phyloP scores from a whole-genome alignment of 1,140 invertebrate species.

The Tenebrio molitor region DNA sequence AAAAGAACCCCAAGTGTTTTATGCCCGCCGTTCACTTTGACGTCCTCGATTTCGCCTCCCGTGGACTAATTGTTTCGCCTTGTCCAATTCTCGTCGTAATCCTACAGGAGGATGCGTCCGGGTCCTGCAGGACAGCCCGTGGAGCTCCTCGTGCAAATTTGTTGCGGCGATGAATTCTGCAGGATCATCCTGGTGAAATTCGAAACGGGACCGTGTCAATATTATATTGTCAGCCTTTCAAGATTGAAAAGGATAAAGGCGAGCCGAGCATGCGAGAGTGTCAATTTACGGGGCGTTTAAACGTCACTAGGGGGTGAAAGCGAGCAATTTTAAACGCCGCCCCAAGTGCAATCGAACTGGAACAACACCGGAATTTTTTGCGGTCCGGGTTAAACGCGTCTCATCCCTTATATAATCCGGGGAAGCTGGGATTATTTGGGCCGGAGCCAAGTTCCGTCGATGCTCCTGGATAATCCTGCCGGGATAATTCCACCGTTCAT shows the following conservation, averaged over 20 bases:
- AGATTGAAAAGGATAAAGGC: slow-evolving; percentile 37
- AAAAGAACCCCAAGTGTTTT: no score
- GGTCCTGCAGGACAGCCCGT: slow-evolving; percentile 2
- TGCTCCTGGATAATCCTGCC: not conserved
- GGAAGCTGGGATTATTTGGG: slow-evolving; percentile 18
- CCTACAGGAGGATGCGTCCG: not conserved
- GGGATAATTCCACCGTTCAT: slow-evolving; percentile 25
- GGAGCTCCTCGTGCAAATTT: not conserved
- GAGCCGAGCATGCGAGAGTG: not conserved
- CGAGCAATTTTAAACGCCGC: slow-evolving; percentile 4
- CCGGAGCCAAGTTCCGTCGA: slow-evolving; percentile 5
- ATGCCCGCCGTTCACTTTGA: no score
- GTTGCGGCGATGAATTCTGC: no score
- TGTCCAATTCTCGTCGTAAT: slow-evolving; percentile 8
- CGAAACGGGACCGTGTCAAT: slow-evolving; percentile 32
- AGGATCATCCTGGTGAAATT: slow-evolving; percentile 9
- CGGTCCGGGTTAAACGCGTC: slow-evolving; percentile 15
- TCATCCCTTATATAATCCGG: slow-evolving; percentile 26
- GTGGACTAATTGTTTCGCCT: no score
- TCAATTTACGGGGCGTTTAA: slow-evolving; percentile 28
- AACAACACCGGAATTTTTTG: slow-evolving; percentile 29
- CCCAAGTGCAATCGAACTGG: not conserved
- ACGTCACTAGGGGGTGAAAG: not conserved
- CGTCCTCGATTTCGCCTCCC: no score
- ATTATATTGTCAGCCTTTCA: slow-evolving; percentile 22